These are phyloP conservation scores for Myanophis thanlyinensis DNA, from an alignment of 2,113 vertebrate genomes.

Conservation along the genomic window DNA sequence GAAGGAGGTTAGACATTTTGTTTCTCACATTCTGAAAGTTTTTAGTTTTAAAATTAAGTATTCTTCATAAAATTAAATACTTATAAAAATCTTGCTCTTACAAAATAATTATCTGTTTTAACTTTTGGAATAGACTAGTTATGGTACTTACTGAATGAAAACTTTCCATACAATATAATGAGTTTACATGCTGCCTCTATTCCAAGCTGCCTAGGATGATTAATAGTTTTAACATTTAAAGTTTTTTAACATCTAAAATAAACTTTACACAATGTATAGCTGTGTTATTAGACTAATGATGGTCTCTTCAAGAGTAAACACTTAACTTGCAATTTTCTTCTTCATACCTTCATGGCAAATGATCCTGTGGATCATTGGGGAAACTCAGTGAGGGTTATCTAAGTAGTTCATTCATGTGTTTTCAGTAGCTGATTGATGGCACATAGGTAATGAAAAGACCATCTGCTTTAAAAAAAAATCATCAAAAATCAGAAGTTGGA, in stretches of 20 bases:
- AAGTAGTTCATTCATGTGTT: background rate
- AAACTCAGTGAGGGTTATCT: background rate
- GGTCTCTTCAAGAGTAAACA: background rate
- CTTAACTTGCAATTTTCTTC: background rate
- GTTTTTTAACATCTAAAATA: background rate
- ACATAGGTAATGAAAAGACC: background rate
- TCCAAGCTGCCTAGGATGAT: background rate
- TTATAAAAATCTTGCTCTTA: conserved; percentile 3
- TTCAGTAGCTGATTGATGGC: background rate
- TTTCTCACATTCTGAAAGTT: background rate
- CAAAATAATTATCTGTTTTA: background rate
- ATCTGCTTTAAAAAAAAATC: background rate
- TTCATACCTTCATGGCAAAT: background rate
- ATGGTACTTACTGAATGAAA: background rate
- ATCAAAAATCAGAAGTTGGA: background rate
- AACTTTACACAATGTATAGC: background rate
- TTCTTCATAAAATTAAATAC: background rate
- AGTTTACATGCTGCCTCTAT: background rate
- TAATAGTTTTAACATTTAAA: background rate
- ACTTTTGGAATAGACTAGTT: background rate
- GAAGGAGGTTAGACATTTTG: conserved; percentile 83
- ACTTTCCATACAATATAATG: background rate
- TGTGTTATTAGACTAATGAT: background rate
- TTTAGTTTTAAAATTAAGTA: background rate
- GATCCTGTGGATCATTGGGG: background rate